Evolutionary conservation across 2,888 invertebrate genomes (phyloP).

Genomic region (Bugulina stolonifera): DNA sequence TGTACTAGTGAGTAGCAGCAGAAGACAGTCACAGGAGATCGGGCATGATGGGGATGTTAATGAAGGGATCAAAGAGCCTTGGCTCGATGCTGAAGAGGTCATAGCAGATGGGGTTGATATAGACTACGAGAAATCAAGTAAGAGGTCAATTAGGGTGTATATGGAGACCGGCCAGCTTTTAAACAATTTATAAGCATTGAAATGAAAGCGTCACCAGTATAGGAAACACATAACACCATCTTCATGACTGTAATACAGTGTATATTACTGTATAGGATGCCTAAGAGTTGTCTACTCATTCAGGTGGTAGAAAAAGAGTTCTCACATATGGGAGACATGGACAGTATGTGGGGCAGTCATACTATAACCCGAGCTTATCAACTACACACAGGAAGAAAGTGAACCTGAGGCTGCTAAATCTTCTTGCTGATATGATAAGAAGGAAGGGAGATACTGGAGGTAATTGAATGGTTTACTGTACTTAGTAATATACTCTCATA

Average conservation of each 20-base stretch:
- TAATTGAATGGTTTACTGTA: too few relatives aligned
- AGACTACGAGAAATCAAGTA: neutral
- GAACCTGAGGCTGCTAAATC: neutral
- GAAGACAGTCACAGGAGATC: neutral
- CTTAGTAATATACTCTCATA: too few relatives aligned
- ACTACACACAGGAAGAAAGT: neutral
- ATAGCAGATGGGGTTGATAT: neutral
- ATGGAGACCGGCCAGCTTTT: too few relatives aligned
- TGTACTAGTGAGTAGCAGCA: neutral
- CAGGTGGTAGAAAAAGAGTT: neutral
- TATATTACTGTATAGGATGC: too few relatives aligned
- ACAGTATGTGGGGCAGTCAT: neutral
- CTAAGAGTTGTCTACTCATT: neutral
- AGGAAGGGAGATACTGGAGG: neutral
- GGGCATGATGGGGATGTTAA: slow-evolving; percentile 2
- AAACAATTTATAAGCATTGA: too few relatives aligned
- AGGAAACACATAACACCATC: too few relatives aligned
- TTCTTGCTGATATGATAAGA: neutral
- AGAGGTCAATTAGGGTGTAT: too few relatives aligned
- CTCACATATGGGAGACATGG: neutral
- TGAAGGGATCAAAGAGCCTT: neutral
- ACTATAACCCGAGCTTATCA: neutral
- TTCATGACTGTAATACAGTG: too few relatives aligned
- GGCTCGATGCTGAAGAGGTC: neutral
- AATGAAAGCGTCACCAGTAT: too few relatives aligned